A percentile compares a stretch with the other conserved stretches of the same genome.
Evolutionary conservation across 2,888 invertebrate genomes (phyloP).

Genomic region (Augiades crinisus): DNA sequence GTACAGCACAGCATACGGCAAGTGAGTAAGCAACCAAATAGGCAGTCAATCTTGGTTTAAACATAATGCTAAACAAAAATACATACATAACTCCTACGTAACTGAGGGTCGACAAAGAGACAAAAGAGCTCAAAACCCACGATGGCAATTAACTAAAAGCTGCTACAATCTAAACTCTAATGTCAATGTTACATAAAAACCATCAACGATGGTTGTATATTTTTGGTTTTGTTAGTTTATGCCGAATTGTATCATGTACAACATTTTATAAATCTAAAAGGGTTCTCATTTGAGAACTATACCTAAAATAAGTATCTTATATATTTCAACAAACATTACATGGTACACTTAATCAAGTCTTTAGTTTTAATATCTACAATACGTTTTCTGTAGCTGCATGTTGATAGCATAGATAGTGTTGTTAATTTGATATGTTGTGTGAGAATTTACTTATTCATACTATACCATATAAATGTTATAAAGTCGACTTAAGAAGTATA

Average conservation of each 20-base stretch:
- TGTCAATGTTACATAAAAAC: slow-evolving; percentile 11
- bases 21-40: too few species aligned
- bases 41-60: too few species aligned
- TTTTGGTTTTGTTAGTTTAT: slow-evolving; percentile 16
- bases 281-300: not conserved
- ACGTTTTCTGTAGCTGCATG: slow-evolving; percentile 37
- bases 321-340: slow-evolving; percentile 44
- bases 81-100: too few species aligned
- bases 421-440: slow-evolving; percentile 51
- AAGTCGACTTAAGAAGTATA: too few species aligned
- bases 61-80: too few species aligned
- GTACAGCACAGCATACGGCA: too few species aligned
- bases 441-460: slow-evolving; percentile 28
- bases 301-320: slow-evolving; percentile 39
- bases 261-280: slow-evolving; percentile 9
- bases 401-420: slow-evolving; percentile 48
- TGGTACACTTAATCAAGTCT: slow-evolving; percentile 49
- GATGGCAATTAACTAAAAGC: not conserved
- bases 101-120: too few species aligned
- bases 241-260: slow-evolving; percentile 19
- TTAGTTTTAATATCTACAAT: slow-evolving; percentile 47
- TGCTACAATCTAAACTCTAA: not conserved
- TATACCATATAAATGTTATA: not conserved
- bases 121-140: not conserved
- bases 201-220: slow-evolving; percentile 21